Conservation (phyloP, 2,888 invertebrate genomes). For the Catocala fraxini region DNA sequence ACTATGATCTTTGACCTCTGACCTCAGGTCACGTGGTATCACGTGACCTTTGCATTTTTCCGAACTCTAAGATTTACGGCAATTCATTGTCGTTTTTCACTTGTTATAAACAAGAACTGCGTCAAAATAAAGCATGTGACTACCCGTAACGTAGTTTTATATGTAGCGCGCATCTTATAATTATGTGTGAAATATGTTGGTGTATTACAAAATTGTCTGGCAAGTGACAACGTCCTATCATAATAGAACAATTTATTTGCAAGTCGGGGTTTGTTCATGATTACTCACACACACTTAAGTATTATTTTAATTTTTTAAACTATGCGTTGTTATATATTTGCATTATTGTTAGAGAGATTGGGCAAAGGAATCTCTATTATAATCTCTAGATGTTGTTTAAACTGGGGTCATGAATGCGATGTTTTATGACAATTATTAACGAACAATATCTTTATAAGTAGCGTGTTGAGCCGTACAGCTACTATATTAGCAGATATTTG, state of each 20-base stretch:
- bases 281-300: not conserved
- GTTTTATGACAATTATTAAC: no score
- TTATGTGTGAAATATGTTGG: constrained; percentile 12
- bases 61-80: no score
- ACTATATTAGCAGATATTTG: constrained; percentile 23
- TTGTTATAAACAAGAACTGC: not conserved
- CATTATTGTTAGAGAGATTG: no score
- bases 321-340: no score
- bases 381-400: no score
- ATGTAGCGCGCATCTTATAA: constrained; percentile 3
- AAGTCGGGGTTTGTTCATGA: constrained; percentile 3
- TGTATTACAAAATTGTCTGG: constrained; percentile 8
- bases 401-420: no score
- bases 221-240: constrained; percentile 11
- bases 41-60: no score
- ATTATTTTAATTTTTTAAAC: no score
- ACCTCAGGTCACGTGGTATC: no score
- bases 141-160: not conserved
- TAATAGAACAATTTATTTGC: constrained; percentile 5
- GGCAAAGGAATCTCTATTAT: no score
- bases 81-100: no score
- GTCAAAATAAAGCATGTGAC: constrained; percentile 2
- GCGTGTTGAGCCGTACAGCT: constrained; percentile 8
- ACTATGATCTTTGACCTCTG: no score
- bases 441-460: constrained; percentile 30